Evolutionary conservation across 1,140 invertebrate species (phyloP).

Genomic region (Aethina tumida): DNA sequence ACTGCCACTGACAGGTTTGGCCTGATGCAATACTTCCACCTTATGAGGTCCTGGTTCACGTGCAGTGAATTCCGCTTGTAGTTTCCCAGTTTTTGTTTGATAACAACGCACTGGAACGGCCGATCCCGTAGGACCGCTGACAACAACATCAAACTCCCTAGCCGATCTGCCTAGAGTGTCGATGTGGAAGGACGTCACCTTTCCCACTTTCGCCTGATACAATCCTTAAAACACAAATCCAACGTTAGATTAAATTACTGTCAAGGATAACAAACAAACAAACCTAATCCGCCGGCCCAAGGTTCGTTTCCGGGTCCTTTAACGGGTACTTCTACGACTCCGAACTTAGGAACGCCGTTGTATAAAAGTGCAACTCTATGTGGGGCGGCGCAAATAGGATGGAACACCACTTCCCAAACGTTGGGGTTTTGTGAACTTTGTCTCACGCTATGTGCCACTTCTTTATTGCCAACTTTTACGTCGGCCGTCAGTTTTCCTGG

Average conservation of each 20-base stretch:
- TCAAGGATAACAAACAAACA: background rate
- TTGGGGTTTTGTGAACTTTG: constrained; percentile 53
- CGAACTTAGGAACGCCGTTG: constrained; percentile 54
- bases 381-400: constrained; percentile 67
- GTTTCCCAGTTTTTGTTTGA: constrained; percentile 87
- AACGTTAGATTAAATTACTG: constrained; percentile 2
- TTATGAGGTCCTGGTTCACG: constrained; percentile 58
- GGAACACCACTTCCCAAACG: constrained; percentile 74
- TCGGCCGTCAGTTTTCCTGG: constrained; percentile 69
- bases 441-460: constrained; percentile 71
- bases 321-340: constrained; percentile 41
- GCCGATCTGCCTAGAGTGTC: constrained; percentile 77
- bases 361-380: constrained; percentile 73
- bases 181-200: constrained; percentile 78
- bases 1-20: constrained; percentile 85
- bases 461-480: constrained; percentile 66
- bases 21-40: constrained; percentile 81
- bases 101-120: constrained; percentile 90
- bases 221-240: constrained; percentile 45
- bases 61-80: constrained; percentile 87
- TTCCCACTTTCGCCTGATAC: constrained; percentile 70
- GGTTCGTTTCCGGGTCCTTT: constrained; percentile 55
- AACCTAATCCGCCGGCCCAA: constrained; percentile 32
- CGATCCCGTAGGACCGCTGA: constrained; percentile 77
- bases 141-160: constrained; percentile 84